Evolutionary conservation across 2,888 invertebrate genomes (phyloP).

Genomic region (Empis livida): DNA sequence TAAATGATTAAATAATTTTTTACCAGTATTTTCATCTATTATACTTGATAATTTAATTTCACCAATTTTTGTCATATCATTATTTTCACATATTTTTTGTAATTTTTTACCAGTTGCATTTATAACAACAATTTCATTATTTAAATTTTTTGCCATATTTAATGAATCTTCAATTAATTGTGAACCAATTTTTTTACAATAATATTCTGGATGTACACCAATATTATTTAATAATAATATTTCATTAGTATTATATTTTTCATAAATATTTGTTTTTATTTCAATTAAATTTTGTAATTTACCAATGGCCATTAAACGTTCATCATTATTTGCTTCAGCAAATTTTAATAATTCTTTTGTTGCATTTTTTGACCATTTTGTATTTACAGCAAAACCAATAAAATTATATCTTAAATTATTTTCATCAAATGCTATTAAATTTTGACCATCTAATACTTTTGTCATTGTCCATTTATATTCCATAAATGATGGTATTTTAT

Average conservation of each 20-base stretch:
- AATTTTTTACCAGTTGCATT: not conserved
- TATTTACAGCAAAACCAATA: not conserved
- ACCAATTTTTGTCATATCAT: not conserved
- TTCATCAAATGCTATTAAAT: not conserved
- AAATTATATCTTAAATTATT: not conserved
- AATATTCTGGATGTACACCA: constrained; percentile 1
- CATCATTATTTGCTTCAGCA: not conserved
- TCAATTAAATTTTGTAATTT: not conserved
- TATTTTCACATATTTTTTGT: not conserved
- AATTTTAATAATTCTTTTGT: not conserved
- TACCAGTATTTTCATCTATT: not conserved
- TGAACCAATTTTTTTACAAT: not conserved
- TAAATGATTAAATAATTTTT: not conserved
- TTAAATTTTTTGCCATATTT: not conserved
- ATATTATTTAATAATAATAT: not conserved
- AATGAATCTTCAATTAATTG: not conserved
- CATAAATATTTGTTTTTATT: not conserved
- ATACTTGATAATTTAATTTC: not conserved
- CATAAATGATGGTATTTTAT: constrained; percentile 5
- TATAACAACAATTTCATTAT: not conserved
- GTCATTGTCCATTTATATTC: constrained; percentile 7
- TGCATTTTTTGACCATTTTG: not conserved
- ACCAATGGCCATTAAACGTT: not conserved
- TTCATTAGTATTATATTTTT: not conserved
- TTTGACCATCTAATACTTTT: not conserved